A percentile compares a stretch with the other conserved stretches of the same genome.
Conservation (phyloP, 2,113 vertebrate genomes). For the Corvus hawaiiensis region DNA sequence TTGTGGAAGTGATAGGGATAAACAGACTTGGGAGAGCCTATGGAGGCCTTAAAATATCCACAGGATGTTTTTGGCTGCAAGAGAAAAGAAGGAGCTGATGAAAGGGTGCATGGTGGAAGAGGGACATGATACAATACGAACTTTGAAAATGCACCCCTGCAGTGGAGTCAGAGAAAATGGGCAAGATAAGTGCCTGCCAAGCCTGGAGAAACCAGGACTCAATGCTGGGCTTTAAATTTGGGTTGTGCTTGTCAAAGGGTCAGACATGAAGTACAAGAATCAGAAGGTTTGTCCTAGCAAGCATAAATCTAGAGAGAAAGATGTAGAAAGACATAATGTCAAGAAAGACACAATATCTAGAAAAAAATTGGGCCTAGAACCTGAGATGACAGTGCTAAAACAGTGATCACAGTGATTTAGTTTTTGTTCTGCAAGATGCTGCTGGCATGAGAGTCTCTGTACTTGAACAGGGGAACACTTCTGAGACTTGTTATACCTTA, state of each 20-base stretch:
- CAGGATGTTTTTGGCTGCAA: background rate
- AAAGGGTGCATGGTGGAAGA: background rate
- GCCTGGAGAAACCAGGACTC: background rate
- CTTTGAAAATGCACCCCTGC: background rate
- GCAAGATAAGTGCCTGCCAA: background rate
- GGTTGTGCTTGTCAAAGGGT: background rate
- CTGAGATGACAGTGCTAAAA: background rate
- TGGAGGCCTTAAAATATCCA: background rate
- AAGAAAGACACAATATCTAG: background rate
- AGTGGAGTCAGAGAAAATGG: background rate
- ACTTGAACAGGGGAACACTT: background rate
- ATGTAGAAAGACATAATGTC: background rate
- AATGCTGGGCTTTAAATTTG: fast-evolving
- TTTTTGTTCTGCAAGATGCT: background rate
- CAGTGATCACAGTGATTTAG: background rate
- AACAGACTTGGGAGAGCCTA: background rate
- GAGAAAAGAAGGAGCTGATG: background rate
- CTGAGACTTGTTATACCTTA: background rate
- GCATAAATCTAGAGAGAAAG: background rate
- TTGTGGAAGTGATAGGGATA: background rate
- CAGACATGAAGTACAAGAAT: background rate
- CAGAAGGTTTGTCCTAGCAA: background rate
- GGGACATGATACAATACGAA: background rate
- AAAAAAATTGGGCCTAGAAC: background rate
- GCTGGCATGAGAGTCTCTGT: background rate